Percentiles rank a stretch among this genome's conserved stretches.
These are phyloP conservation scores for Leucopternis melanops DNA, from an alignment of 2,113 vertebrate genomes.

Conservation along the genomic window DNA sequence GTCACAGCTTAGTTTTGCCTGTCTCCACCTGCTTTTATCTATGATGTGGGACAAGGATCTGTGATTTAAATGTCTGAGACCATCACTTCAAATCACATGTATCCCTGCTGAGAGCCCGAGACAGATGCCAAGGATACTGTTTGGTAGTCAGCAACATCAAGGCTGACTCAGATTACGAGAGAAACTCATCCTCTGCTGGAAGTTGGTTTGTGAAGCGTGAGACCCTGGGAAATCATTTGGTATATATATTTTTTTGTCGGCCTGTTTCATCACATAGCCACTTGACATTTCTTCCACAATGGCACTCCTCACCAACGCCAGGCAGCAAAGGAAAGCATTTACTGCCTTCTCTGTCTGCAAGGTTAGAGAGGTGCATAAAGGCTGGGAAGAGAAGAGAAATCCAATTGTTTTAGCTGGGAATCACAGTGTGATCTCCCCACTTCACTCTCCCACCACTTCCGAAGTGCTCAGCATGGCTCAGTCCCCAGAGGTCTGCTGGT, in stretches of 20 bases:
- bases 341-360: neutral
- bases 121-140: conserved; percentile 18
- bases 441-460: neutral
- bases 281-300: neutral
- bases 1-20: neutral
- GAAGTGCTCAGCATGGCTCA: neutral
- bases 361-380: neutral
- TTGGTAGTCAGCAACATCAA: neutral
- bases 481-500: neutral
- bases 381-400: neutral
- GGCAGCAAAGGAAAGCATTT: neutral
- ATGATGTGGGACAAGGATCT: neutral
- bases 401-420: neutral
- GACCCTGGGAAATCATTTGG: neutral
- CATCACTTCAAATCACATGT: neutral
- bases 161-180: neutral
- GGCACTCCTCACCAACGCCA: neutral
- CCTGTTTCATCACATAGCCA: neutral
- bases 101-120: neutral
- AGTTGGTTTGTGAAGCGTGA: neutral
- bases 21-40: neutral
- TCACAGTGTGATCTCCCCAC: neutral
- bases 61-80: conserved; percentile 24
- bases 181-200: neutral
- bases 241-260: neutral